These are phyloP conservation scores for Threskiornis aethiopicus DNA, from an alignment of 2,797 vertebrate species.

Conservation along the genomic window DNA sequence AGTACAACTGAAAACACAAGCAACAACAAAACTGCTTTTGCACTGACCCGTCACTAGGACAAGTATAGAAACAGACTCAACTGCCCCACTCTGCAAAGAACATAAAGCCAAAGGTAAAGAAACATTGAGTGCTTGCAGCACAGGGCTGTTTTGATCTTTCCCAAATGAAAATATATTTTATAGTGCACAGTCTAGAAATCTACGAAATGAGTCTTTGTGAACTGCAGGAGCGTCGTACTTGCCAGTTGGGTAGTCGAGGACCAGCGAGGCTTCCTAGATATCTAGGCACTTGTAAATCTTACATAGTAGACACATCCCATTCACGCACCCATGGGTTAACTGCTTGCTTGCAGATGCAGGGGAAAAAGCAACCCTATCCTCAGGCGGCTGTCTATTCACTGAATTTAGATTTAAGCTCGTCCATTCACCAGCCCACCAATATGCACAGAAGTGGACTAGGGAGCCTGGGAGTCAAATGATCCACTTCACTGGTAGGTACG, in stretches of 20 bases:
- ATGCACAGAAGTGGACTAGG: background rate
- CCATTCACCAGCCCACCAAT: background rate
- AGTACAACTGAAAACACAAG: background rate
- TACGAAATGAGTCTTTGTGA: background rate
- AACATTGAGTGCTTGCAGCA: background rate
- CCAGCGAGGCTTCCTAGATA: background rate
- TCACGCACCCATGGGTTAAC: background rate
- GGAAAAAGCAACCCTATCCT: background rate
- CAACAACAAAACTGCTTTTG: background rate
- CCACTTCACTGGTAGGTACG: background rate
- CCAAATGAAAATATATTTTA: background rate
- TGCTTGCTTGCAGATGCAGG: background rate
- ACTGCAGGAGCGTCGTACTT: background rate
- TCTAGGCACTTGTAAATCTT: background rate
- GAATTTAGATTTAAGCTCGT: background rate
- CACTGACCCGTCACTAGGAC: background rate
- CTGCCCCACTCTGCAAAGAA: background rate
- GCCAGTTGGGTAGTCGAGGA: background rate
- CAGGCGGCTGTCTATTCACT: background rate
- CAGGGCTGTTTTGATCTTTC: background rate
- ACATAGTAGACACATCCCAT: background rate
- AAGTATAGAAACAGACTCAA: background rate
- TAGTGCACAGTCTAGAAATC: background rate
- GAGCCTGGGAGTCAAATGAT: background rate
- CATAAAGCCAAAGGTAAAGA: background rate